Conservation (phyloP, 2,113 vertebrate species). For the Ceratotherium simum region DNA sequence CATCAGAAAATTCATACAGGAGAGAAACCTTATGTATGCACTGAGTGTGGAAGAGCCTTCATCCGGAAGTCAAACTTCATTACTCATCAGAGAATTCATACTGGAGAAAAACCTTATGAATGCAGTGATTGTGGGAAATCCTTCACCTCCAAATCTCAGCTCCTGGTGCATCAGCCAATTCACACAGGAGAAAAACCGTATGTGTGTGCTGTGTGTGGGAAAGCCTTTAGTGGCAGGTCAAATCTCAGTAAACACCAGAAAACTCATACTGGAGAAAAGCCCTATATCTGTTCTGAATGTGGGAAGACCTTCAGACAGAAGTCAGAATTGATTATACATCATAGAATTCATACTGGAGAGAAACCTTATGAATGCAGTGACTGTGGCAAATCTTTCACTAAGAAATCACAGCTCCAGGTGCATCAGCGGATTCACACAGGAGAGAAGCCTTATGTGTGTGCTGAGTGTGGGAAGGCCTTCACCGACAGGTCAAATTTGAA, state of each 20-base stretch:
- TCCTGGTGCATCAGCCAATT: conserved; percentile 75
- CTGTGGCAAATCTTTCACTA: conserved; percentile 73
- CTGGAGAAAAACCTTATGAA: conserved; percentile 79
- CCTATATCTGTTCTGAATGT: conserved; percentile 79
- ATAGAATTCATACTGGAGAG: conserved; percentile 76
- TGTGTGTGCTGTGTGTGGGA: conserved; percentile 88
- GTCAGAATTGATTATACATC: conserved; percentile 73
- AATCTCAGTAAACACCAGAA: conserved; percentile 90
- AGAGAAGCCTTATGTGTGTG: conserved; percentile 73
- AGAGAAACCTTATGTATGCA: conserved; percentile 78
- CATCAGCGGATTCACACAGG: conserved; percentile 76
- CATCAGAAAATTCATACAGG: conserved; percentile 81
- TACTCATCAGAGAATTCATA: conserved; percentile 66
- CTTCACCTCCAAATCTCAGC: conserved; percentile 77
- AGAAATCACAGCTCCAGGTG: conserved; percentile 78
- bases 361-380: conserved; percentile 68
- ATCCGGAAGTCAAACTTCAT: conserved; percentile 76
- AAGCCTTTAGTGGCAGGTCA: conserved; percentile 88
- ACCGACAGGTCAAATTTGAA: conserved; percentile 75
- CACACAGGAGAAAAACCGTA: conserved; percentile 82
- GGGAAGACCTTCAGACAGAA: conserved; percentile 80
- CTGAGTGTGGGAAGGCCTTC: conserved; percentile 75
- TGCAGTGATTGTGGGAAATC: conserved; percentile 75
- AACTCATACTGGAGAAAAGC: conserved; percentile 87
- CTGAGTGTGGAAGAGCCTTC: conserved; percentile 80